phyloP scores from a whole-genome alignment of 2,888 invertebrate species.

The Cosmorhoe ocellata region DNA sequence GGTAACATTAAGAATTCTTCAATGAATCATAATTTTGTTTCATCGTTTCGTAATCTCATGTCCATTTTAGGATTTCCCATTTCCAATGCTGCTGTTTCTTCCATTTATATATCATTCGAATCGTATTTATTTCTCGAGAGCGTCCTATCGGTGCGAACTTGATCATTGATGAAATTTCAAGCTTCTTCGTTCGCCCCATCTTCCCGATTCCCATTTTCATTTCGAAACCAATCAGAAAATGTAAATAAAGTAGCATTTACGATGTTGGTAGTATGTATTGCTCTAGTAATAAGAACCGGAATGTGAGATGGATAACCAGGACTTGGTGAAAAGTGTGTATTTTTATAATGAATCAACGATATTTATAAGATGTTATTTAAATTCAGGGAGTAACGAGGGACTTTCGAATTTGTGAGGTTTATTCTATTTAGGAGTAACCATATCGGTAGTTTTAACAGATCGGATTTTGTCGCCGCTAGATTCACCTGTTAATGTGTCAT shows the following conservation, averaged over 20 bases:
- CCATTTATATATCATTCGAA: slow-evolving; percentile 29
- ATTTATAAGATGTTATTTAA: slow-evolving; percentile 74
- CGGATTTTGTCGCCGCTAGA: slow-evolving; percentile 69
- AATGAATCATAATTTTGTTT: slow-evolving; percentile 30
- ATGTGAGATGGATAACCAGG: slow-evolving; percentile 48
- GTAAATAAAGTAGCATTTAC: slow-evolving; percentile 67
- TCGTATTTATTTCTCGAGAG: slow-evolving; percentile 18
- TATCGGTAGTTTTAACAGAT: slow-evolving; percentile 64
- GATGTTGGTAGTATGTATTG: slow-evolving; percentile 67
- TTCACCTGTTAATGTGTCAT: slow-evolving; percentile 81
- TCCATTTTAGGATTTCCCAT: slow-evolving; percentile 26
- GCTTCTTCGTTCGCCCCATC: slow-evolving; percentile 64
- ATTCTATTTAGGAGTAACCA: slow-evolving; percentile 70
- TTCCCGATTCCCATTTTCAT: slow-evolving; percentile 49
- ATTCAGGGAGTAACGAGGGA: slow-evolving; percentile 44
- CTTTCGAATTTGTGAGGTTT: slow-evolving; percentile 66
- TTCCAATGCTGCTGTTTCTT: slow-evolving; percentile 51
- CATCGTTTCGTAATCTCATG: slow-evolving; percentile 31
- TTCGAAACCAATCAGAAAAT: slow-evolving; percentile 69
- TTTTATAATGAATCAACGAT: slow-evolving; percentile 73
- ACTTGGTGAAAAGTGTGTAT: slow-evolving; percentile 69
- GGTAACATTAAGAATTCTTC: slow-evolving; percentile 62
- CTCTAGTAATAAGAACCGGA: slow-evolving; percentile 66
- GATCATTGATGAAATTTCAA: slow-evolving; percentile 80
- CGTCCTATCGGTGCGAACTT: slow-evolving; percentile 37